phyloP scores from a whole-genome alignment of 2,113 vertebrate genomes.

The Psammodynastes pulverulentus region DNA sequence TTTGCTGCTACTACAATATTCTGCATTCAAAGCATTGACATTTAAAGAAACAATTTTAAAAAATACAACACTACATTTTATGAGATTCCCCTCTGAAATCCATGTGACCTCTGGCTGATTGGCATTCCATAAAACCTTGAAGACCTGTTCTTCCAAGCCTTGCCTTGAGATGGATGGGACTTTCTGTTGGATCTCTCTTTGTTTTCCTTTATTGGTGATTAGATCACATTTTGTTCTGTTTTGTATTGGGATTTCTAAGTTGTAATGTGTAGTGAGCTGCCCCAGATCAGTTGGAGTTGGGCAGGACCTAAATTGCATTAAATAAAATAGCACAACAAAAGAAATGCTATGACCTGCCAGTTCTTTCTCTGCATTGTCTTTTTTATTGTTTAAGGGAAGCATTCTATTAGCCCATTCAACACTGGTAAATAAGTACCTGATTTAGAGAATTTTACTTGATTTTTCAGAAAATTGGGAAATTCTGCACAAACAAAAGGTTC shows the following conservation, averaged over 20 bases:
- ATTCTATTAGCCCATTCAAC: not conserved
- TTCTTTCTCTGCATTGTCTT: not conserved
- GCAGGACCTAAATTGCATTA: not conserved
- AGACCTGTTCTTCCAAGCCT: not conserved
- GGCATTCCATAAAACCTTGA: not conserved
- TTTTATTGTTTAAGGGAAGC: slow-evolving; percentile 13
- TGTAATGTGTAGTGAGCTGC: not conserved
- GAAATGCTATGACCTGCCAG: not conserved
- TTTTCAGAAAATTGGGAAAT: slow-evolving; percentile 35
- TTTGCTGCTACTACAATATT: not conserved
- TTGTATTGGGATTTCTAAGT: not conserved
- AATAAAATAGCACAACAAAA: slow-evolving; percentile 18
- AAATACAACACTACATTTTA: not conserved
- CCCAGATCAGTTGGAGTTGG: not conserved
- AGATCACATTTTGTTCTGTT: not conserved
- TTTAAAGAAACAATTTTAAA: not conserved
- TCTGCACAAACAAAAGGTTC: slow-evolving; percentile 17
- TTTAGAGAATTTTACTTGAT: slow-evolving; percentile 4
- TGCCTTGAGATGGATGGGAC: not conserved
- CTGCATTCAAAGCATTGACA: not conserved
- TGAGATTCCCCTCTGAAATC: not conserved
- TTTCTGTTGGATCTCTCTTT: not conserved
- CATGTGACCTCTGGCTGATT: not conserved
- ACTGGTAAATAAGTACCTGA: slow-evolving; percentile 9
- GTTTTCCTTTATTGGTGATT: not conserved